phyloP scores from a whole-genome alignment of 2,113 vertebrate genomes.

The Dendropsophus ebraccatus region DNA sequence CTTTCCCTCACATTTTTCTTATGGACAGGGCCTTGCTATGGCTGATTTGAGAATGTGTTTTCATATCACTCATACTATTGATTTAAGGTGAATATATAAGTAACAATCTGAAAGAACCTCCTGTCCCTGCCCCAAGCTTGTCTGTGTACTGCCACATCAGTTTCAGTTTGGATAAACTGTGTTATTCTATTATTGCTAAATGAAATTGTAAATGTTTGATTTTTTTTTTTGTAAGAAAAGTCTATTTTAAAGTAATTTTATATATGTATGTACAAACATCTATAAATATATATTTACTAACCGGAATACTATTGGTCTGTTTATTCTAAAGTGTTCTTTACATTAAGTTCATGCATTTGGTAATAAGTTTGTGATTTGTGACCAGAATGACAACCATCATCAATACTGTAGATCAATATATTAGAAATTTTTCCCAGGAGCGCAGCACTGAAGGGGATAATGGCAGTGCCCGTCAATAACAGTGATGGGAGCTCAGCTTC shows the following conservation, averaged over 20 bases:
- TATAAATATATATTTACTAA: slow-evolving; percentile 55
- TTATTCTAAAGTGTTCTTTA: neutral
- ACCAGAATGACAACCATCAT: too few relatives aligned
- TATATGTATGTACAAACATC: slow-evolving; percentile 24
- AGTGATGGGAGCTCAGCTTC: too few relatives aligned
- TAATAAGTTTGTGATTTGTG: neutral
- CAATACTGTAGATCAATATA: too few relatives aligned
- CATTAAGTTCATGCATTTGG: neutral
- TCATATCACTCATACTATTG: neutral
- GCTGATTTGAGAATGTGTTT: neutral
- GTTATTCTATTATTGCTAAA: slow-evolving; percentile 1
- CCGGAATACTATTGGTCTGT: neutral
- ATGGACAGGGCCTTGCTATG: neutral
- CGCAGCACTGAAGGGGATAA: too few relatives aligned
- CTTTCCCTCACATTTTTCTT: neutral
- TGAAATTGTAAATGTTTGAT: slow-evolving; percentile 46
- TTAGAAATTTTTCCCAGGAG: too few relatives aligned
- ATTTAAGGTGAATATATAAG: neutral
- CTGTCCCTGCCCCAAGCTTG: neutral
- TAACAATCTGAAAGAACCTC: neutral
- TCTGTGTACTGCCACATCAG: neutral
- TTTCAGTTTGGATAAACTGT: neutral
- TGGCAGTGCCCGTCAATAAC: too few relatives aligned
- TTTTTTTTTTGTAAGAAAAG: slow-evolving; percentile 49
- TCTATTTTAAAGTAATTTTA: slow-evolving; percentile 54